Percentiles rank a stretch among this genome's conserved stretches.
Conservation (phyloP, 2,113 vertebrate species). For the Nanorana parkeri region DNA sequence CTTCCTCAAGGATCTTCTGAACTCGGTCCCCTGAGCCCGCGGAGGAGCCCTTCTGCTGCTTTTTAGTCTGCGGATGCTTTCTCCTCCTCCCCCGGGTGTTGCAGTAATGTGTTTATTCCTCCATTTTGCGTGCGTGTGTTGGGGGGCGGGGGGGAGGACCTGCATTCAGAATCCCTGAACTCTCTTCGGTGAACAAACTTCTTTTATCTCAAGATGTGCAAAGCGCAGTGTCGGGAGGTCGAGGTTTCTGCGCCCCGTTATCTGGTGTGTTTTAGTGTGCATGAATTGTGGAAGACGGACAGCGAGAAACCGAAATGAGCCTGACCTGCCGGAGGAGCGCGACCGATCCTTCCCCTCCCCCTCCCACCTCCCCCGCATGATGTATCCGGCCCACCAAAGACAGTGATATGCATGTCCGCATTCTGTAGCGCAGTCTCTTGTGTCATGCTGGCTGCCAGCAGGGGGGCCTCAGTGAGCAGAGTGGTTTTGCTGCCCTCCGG, state of each 20-base stretch:
- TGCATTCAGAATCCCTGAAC: neutral
- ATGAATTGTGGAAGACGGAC: neutral
- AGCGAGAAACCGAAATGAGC: neutral
- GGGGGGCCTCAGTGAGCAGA: neutral
- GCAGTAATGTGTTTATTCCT: constrained; percentile 7
- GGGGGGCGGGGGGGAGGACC: neutral
- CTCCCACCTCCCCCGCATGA: constrained; percentile 30
- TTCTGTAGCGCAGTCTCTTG: neutral
- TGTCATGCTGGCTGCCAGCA: neutral
- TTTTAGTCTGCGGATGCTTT: constrained; percentile 58
- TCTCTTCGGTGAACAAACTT: constrained; percentile 30
- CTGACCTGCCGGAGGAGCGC: neutral
- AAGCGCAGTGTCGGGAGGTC: neutral
- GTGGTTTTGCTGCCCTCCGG: neutral
- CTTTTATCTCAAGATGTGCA: constrained; percentile 65
- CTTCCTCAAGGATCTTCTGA: constrained; percentile 94
- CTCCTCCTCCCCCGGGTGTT: constrained; percentile 62
- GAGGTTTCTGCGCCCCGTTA: neutral
- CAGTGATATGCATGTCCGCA: constrained; percentile 3
- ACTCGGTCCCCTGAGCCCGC: constrained; percentile 89
- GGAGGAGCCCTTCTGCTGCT: neutral
- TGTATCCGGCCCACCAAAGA: constrained; percentile 36
- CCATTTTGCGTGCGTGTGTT: neutral
- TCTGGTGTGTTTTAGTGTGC: constrained; percentile 11
- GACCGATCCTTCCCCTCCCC: neutral